Conservation (phyloP, 1,140 invertebrate genomes). For the Drosophila elegans region DNA sequence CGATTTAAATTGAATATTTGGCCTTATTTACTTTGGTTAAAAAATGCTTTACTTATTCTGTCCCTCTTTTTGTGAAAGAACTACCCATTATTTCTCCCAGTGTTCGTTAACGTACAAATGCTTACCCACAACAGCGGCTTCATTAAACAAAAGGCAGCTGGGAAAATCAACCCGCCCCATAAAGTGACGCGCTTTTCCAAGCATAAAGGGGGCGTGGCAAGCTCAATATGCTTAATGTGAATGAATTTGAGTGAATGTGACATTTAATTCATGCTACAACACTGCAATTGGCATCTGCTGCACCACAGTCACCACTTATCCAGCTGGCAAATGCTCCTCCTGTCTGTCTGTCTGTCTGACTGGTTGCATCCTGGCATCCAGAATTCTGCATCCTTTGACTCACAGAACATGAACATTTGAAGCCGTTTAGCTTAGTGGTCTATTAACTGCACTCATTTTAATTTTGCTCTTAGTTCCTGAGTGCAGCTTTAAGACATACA, state of each 20-base stretch:
- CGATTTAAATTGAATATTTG: too few species aligned
- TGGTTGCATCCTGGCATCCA: constrained; percentile 1
- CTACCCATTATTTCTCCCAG: background rate
- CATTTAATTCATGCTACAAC: constrained; percentile 39
- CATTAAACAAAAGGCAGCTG: constrained; percentile 73
- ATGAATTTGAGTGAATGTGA: constrained; percentile 50
- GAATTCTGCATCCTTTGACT: constrained; percentile 4
- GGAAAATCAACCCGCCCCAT: constrained; percentile 1
- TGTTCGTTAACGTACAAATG: background rate
- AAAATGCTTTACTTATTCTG: too few species aligned
- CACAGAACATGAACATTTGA: constrained; percentile 21
- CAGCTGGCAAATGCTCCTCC: constrained; percentile 23
- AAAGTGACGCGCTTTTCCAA: constrained; percentile 2
- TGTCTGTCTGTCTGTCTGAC: background rate
- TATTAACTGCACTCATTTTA: constrained; percentile 39
- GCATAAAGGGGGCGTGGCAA: constrained; percentile 25
- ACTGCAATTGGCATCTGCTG: constrained; percentile 36
- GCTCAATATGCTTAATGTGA: constrained; percentile 63
- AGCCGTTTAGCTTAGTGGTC: constrained; percentile 28
- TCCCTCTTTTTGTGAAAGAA: background rate
- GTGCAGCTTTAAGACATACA: constrained; percentile 3
- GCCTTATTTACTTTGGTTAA: too few species aligned
- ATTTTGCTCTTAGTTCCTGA: constrained; percentile 19
- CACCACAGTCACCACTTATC: constrained; percentile 31
- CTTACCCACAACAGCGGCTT: constrained; percentile 68